Evolutionary conservation across 2,113 vertebrate genomes (phyloP).

Genomic region (Myrmophylax atrothorax): DNA sequence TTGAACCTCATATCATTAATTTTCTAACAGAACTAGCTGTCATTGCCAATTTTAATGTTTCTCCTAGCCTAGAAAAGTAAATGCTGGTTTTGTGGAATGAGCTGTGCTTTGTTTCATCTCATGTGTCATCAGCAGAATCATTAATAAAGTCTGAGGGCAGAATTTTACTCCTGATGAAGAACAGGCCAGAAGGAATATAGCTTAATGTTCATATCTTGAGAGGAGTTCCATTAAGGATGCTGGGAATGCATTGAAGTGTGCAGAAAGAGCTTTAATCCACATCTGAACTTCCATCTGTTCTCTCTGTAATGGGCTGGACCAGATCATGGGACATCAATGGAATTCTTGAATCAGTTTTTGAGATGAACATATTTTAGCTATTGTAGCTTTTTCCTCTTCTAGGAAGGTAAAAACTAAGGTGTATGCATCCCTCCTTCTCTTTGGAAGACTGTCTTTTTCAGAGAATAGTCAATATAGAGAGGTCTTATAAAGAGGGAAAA

Average conservation of each 20-base stretch:
- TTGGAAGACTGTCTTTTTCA: not conserved
- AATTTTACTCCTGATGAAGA: constrained; percentile 37
- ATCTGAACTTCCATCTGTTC: not conserved
- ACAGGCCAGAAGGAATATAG: not conserved
- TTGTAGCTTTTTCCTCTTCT: not conserved
- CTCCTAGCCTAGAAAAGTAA: constrained; percentile 15
- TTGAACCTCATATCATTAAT: constrained; percentile 28
- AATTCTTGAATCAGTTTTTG: not conserved
- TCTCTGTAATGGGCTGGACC: not conserved
- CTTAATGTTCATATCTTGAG: constrained; percentile 1
- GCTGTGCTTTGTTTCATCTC: constrained; percentile 45
- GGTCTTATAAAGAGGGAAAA: not conserved
- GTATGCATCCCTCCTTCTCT: not conserved
- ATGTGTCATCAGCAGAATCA: not conserved
- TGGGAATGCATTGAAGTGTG: not conserved
- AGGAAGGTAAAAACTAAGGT: not conserved
- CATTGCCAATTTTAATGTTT: not conserved
- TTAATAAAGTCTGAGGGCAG: constrained; percentile 18
- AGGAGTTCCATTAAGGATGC: not conserved
- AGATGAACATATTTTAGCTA: not conserved
- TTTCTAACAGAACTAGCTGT: constrained; percentile 38
- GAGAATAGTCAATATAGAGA: not conserved
- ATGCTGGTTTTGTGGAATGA: constrained; percentile 3
- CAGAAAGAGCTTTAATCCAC: not conserved
- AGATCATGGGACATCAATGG: not conserved